These are phyloP conservation scores for Protophormia terraenovae DNA, from an alignment of 2,888 invertebrate genomes.

Conservation along the genomic window DNA sequence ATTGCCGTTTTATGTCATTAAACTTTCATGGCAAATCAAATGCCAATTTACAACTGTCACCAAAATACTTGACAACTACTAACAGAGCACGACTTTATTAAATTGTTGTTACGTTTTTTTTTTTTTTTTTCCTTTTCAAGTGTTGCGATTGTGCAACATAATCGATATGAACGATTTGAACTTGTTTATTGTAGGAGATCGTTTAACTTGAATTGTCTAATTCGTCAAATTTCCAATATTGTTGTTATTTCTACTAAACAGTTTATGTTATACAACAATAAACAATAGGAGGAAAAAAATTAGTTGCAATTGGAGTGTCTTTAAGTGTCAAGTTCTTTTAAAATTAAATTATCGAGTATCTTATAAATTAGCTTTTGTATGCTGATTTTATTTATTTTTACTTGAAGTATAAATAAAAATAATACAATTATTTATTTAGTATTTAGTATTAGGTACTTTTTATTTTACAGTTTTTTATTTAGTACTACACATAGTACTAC, in stretches of 20 bases:
- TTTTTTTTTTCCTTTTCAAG: neutral
- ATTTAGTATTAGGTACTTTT: too few relatives aligned
- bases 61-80: constrained; percentile 21
- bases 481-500: too few relatives aligned
- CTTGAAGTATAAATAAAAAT: too few relatives aligned
- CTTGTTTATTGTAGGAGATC: constrained; percentile 52
- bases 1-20: constrained; percentile 54
- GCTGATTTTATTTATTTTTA: too few relatives aligned
- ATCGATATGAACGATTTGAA: constrained; percentile 55
- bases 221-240: constrained; percentile 62
- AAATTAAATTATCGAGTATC: neutral
- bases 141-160: constrained; percentile 28
- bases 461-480: too few relatives aligned
- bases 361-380: neutral
- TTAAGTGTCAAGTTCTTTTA: constrained; percentile 59
- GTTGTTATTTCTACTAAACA: constrained; percentile 23
- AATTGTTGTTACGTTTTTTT: neutral
- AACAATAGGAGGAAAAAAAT: neutral
- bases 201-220: constrained; percentile 67
- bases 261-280: too few relatives aligned
- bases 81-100: neutral
- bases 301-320: constrained; percentile 28
- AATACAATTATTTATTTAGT: too few relatives aligned
- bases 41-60: constrained; percentile 63
- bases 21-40: constrained; percentile 58